Evolutionary conservation across 2,797 vertebrate species (phyloP).

Genomic region (Gymnoscopelus braueri): DNA sequence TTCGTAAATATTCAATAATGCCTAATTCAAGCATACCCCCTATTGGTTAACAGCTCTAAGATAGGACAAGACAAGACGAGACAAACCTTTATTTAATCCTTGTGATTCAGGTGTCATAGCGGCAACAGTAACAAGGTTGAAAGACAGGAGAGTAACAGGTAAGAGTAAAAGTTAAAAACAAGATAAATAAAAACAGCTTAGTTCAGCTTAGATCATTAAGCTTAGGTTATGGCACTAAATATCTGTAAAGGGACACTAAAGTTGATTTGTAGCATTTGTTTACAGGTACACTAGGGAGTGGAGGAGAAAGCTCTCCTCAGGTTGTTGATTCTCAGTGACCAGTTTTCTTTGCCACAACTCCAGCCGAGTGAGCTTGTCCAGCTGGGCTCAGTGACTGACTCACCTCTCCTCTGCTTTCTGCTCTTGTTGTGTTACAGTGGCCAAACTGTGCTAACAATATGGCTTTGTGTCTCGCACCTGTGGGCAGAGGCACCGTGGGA

Average conservation of each 20-base stretch:
- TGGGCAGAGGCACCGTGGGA: slow-evolving; percentile 51
- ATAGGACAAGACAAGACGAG: too few relatives aligned
- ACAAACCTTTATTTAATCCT: too few relatives aligned
- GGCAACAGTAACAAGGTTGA: too few relatives aligned
- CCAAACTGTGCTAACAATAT: slow-evolving; percentile 61
- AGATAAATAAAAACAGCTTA: too few relatives aligned
- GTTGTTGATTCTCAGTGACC: slow-evolving; percentile 32
- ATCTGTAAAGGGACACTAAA: not conserved
- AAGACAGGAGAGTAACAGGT: too few relatives aligned
- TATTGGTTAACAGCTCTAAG: too few relatives aligned
- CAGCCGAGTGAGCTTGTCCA: slow-evolving; percentile 42
- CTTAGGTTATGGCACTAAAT: too few relatives aligned
- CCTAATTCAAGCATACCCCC: too few relatives aligned
- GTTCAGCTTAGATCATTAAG: too few relatives aligned
- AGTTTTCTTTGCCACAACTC: slow-evolving; percentile 23
- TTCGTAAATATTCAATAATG: too few relatives aligned
- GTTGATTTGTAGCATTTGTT: slow-evolving; percentile 14
- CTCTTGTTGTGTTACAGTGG: slow-evolving; percentile 32
- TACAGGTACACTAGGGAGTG: not conserved
- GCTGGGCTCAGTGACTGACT: slow-evolving; percentile 55
- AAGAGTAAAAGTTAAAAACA: too few relatives aligned
- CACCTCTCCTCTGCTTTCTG: slow-evolving; percentile 41
- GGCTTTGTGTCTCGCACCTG: slow-evolving; percentile 69
- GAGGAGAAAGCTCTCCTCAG: slow-evolving; percentile 42
- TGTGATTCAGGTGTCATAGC: too few relatives aligned